Evolutionary conservation across 2,888 invertebrate genomes (phyloP), one percentile per base, ranked within the genome.

Genomic region (Cephus pulcher): DNA sequence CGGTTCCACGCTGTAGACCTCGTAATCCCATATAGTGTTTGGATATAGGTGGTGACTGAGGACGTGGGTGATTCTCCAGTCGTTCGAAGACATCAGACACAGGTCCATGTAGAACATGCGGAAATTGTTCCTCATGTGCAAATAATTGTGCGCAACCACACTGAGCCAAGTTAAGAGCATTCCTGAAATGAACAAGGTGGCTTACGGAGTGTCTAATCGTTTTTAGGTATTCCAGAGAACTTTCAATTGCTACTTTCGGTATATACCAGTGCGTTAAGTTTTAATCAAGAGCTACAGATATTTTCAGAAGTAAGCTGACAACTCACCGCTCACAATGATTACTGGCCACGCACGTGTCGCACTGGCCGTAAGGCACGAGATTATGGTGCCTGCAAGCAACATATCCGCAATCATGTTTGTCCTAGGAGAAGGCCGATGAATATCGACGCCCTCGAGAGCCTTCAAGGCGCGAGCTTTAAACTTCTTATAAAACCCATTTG

Each of bases 1-100:
- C 0, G 96, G 96, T 87, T 96, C 95, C 68, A 94, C 92, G 76
- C 93, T 92, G 75, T 95, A 94, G 23, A 96, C 92, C 89, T 97
- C 96, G 81, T 95, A 92, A 90, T 97, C 97, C 90, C 95, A 93
- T 4, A 95, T 91, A 0, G 96, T 96, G 88, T 97, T 97, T 0
- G 97, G 94, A 87, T 94, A 96, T 12, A 95, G 92, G 88, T 97
- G 97, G 89, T 97, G 97, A 68, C 96, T 96, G 71, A 97, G 89
- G 0, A 93, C 95, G 86, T 97, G 97, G 0, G 95, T 95, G 69
- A 97, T 94, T 80, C 96, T 93, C 94, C 96, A 97, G 81, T 96
- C 94, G 84, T 93, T 93, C 75, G 95, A 94, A 3, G 95, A 94
- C 93, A 96, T 92, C 84, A 95, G 88, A 32, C 94, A 93, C 80